Evolutionary conservation across 2,113 vertebrate species (phyloP).

Genomic region (Sisor rabdophorus): DNA sequence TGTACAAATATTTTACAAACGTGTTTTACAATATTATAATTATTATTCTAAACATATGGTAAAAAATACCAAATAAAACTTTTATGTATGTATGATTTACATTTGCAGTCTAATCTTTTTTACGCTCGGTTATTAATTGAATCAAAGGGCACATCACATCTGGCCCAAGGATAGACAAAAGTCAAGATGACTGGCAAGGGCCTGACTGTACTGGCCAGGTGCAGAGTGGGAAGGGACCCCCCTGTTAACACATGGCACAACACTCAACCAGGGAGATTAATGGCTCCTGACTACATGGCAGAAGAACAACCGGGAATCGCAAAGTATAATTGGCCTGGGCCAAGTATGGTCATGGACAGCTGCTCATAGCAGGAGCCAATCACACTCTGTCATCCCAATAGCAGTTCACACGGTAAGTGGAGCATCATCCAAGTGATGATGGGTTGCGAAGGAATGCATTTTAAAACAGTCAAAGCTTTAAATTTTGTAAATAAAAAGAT

Average conservation of each 20-base stretch:
- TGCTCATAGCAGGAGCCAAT: constrained; percentile 76
- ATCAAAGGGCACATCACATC: constrained; percentile 46
- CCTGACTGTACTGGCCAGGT: constrained; percentile 59
- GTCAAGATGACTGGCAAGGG: constrained; percentile 66
- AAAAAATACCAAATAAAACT: background rate
- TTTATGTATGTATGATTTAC: constrained; percentile 12
- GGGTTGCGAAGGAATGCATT: constrained; percentile 39
- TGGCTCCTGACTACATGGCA: constrained; percentile 70
- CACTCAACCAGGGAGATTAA: constrained; percentile 74
- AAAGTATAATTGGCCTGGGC: constrained; percentile 72
- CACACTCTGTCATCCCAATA: constrained; percentile 63
- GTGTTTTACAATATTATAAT: no score
- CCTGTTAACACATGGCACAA: constrained; percentile 67
- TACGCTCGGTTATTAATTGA: constrained; percentile 38
- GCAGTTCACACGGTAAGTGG: constrained; percentile 63
- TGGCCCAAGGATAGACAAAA: constrained; percentile 51
- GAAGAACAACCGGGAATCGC: constrained; percentile 66
- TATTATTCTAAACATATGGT: no score
- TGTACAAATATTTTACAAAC: no score
- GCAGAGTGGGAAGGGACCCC: constrained; percentile 52
- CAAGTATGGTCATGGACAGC: constrained; percentile 72
- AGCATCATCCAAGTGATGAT: constrained; percentile 40
- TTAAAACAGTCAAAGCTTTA: constrained; percentile 37
- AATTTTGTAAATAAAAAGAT: constrained; percentile 10
- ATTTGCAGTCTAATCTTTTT: constrained; percentile 34